A percentile compares a stretch with the other conserved stretches of the same genome.
Conservation (phyloP, 2,113 vertebrate species). For the Pholis gunnellus region DNA sequence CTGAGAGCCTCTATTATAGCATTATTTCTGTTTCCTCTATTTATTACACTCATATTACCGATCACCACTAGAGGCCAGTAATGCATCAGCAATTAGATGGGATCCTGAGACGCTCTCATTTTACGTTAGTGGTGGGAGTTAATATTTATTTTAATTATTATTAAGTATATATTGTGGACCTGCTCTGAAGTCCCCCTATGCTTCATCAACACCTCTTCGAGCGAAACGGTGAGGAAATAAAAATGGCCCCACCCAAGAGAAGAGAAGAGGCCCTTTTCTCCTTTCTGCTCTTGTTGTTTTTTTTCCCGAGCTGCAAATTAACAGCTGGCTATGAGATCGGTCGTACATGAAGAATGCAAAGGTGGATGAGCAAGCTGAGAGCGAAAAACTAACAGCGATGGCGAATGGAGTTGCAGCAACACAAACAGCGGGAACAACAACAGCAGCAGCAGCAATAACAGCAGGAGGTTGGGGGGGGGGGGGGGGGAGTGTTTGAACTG, state of each 20-base stretch:
- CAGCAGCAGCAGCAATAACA: slow-evolving; percentile 39
- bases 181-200: neutral
- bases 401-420: neutral
- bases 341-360: neutral
- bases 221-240: neutral
- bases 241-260: neutral
- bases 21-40: slow-evolving; percentile 46
- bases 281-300: neutral
- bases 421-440: slow-evolving; percentile 37
- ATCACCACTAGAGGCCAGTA: slow-evolving; percentile 79
- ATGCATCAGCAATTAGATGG: slow-evolving; percentile 53
- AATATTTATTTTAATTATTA: slow-evolving; percentile 10
- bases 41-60: neutral
- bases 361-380: slow-evolving; percentile 11
- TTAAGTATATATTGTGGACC: neutral
- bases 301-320: slow-evolving; percentile 13
- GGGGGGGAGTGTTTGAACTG: slow-evolving; percentile 49
- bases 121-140: slow-evolving; percentile 5
- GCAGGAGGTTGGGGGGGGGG: slow-evolving; percentile 42
- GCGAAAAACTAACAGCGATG: slow-evolving; percentile 1
- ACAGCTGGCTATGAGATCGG: slow-evolving; percentile 11
- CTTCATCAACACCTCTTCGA: neutral
- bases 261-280: neutral
- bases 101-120: neutral
- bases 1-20: slow-evolving; percentile 23